Base-by-base conservation (phyloP, 2,888 invertebrate species). In the Sycophila texana region DNA sequence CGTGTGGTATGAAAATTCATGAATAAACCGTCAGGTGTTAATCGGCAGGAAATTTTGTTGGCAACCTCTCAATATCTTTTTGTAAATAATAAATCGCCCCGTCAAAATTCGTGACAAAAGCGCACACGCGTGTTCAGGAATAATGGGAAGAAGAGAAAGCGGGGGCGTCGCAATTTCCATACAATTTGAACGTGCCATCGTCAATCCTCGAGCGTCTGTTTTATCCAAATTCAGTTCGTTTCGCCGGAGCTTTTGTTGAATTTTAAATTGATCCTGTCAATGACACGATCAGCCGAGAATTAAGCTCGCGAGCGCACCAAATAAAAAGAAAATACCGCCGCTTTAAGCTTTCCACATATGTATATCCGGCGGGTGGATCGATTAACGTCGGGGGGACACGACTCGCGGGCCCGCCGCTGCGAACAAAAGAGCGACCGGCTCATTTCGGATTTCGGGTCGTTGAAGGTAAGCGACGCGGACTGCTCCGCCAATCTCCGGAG, bases 251-350 rank as follows among this genome's bases (percentile, higher is more conserved):
- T 60, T 74, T 74, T 58, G 74, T 70, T 22, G 71, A 57, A 74
- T 63, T 79, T 79, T 74, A 79, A 74, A 74, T 79, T 65, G 74
- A 58, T 66, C 74, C 74, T 74, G 74, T 65, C 74, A 74, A 74
- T 74, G 79, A 70, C 79, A 74, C 65, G 58, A 61, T 13, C 22
- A 30, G 20, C 13, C 18, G 55, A 78, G 74, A 74, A 78, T 78
- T 66, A 16, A 58, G 74, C 55, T 16, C 4, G 53, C 39, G 7
- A 39, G 10, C 30, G 61, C 47, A 53, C 55, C 51, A 74, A 78
- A 26, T 73, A 74, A 74, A 63, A 63, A 73, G 49, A 74, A 78
- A 78, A 70, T 18, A 26, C n/a, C 53, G 4, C 57, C 4, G 53
- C 39, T 39, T 53, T 30, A 74, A 74, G 26, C 68, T 10, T 61